Evolutionary conservation across 2,888 invertebrate species (phyloP).

Genomic region (Diaprepes abbreviatus): DNA sequence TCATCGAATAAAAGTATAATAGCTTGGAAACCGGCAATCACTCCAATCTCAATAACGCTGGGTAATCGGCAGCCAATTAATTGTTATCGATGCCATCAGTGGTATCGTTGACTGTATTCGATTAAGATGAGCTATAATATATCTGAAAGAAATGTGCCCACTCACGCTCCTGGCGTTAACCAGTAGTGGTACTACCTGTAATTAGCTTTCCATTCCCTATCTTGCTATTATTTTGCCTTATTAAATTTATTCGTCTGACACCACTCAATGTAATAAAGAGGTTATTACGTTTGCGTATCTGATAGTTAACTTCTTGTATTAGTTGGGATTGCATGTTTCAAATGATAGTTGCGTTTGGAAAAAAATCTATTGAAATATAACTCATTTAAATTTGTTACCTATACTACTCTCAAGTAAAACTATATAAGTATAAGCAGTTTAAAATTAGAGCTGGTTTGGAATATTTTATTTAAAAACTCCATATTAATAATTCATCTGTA

Average conservation of each 20-base stretch:
- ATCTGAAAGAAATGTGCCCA: constrained; percentile 61
- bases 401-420: background rate
- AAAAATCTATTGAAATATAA: constrained; percentile 1
- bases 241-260: constrained; percentile 52
- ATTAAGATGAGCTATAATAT: constrained; percentile 63
- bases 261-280: constrained; percentile 47
- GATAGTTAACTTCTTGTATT: constrained; percentile 36
- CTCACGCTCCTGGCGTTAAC: constrained; percentile 64
- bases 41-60: constrained; percentile 64
- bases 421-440: no score
- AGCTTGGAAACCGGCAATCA: constrained; percentile 56
- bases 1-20: constrained; percentile 61
- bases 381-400: background rate
- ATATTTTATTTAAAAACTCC: no score
- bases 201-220: constrained; percentile 54
- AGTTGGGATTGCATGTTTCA: constrained; percentile 32
- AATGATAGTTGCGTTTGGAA: constrained; percentile 7
- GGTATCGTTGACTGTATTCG: constrained; percentile 63
- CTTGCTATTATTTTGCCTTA: constrained; percentile 50
- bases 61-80: constrained; percentile 65
- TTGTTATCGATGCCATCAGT: constrained; percentile 62
- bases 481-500: no score
- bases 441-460: no score
- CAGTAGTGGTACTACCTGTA: constrained; percentile 62
- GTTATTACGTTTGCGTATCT: constrained; percentile 42